Conservation (phyloP, 2,113 vertebrate genomes). For the Spheniscus mendiculus region DNA sequence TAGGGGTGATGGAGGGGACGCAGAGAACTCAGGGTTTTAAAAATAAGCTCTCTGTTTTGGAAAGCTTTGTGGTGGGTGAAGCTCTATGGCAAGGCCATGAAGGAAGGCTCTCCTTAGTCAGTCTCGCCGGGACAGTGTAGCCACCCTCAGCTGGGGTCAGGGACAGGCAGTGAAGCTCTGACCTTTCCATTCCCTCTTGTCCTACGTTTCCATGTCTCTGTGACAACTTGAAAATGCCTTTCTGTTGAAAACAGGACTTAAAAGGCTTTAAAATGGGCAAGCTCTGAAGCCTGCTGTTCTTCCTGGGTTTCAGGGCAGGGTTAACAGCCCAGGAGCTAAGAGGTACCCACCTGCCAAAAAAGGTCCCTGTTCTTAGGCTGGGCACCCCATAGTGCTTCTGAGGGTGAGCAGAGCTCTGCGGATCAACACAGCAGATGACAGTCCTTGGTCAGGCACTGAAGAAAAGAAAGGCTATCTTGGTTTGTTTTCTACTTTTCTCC, state of each 20-base stretch:
- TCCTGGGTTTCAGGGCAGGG: background rate
- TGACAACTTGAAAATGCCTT: background rate
- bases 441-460: background rate
- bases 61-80: background rate
- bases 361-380: background rate
- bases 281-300: background rate
- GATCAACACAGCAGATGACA: background rate
- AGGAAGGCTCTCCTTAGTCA: background rate
- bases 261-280: background rate
- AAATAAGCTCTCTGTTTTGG: background rate
- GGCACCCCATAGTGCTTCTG: background rate
- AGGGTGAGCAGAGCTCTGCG: background rate
- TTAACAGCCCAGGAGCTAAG: background rate
- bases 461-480: background rate
- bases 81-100: background rate
- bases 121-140: background rate
- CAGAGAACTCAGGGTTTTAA: rapidly evolving
- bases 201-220: background rate
- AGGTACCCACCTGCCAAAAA: background rate
- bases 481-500: background rate
- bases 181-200: background rate
- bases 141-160: background rate
- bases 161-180: background rate
- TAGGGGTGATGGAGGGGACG: background rate
- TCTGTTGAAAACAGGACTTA: background rate